These are phyloP conservation scores for Drosophila kepulauana DNA, from an alignment of 1,140 invertebrate species.

Conservation along the genomic window DNA sequence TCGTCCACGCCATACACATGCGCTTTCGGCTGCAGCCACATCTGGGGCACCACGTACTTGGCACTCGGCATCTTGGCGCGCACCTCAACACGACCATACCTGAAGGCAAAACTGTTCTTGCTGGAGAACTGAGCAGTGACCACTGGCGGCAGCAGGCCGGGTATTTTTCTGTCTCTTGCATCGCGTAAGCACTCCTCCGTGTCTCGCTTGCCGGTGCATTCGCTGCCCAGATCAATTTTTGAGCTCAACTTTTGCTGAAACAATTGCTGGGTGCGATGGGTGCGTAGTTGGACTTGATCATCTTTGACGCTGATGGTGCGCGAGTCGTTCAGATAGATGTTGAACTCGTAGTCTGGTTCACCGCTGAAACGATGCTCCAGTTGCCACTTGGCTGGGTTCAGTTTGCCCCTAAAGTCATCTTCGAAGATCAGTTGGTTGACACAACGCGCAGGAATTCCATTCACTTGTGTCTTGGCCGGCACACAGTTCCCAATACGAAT, in stretches of 20 bases:
- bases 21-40: constrained; percentile 86
- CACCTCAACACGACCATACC: constrained; percentile 89
- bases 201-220: constrained; percentile 85
- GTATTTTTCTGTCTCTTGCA: constrained; percentile 30
- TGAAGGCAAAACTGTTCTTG: constrained; percentile 87
- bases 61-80: constrained; percentile 90
- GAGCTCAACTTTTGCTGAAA: constrained; percentile 82
- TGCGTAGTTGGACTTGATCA: constrained; percentile 87
- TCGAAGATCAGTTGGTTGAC: constrained; percentile 86
- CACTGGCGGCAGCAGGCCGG: constrained; percentile 86
- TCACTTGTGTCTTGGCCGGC: constrained; percentile 49
- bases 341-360: constrained; percentile 87
- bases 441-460: constrained; percentile 84
- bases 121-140: constrained; percentile 88
- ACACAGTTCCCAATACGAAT: constrained; percentile 45
- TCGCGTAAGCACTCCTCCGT: constrained; percentile 84
- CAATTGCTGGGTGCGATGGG: constrained; percentile 86
- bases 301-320: constrained; percentile 86
- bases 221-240: constrained; percentile 84
- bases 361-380: constrained; percentile 82
- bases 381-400: constrained; percentile 80
- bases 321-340: constrained; percentile 87
- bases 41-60: constrained; percentile 90
- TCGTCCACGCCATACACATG: constrained; percentile 83
- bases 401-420: constrained; percentile 85